phyloP scores from a whole-genome alignment of 2,113 vertebrate genomes.

The Macquaria australasica region DNA sequence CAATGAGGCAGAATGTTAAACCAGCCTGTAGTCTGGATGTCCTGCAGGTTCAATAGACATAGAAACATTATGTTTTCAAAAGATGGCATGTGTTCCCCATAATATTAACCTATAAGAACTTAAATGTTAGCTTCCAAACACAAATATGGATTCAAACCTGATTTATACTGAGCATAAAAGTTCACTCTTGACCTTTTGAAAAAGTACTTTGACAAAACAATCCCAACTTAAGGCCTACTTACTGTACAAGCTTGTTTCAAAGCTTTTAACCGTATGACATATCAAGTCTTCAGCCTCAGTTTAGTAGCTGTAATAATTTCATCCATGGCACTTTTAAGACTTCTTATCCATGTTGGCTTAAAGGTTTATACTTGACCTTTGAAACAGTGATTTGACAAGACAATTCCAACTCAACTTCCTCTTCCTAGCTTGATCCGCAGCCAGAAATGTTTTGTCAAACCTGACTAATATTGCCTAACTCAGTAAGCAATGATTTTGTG shows the following conservation, averaged over 20 bases:
- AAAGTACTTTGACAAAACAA: background rate
- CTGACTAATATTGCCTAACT: no score
- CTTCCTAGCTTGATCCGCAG: background rate
- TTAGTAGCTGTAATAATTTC: background rate
- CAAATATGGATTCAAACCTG: background rate
- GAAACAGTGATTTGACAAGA: background rate
- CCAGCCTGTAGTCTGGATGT: background rate
- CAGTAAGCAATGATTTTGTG: no score
- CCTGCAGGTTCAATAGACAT: background rate
- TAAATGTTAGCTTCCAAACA: background rate
- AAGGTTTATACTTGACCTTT: background rate
- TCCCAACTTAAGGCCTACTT: no score
- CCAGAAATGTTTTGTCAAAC: background rate
- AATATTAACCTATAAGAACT: background rate
- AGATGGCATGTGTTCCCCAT: accelerated
- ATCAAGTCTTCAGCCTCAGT: background rate
- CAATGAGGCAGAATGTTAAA: conserved; percentile 14
- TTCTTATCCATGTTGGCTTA: background rate
- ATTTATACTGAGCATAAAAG: background rate
- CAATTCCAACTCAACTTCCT: background rate
- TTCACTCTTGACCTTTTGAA: background rate
- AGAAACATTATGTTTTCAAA: background rate
- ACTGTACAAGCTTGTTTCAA: background rate
- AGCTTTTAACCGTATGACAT: background rate
- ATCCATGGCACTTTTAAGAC: background rate